Percentiles rank a stretch among this genome's conserved stretches.
Evolutionary conservation across 2,797 vertebrate genomes (phyloP).

Genomic region (Eurystomus glaucurus): DNA sequence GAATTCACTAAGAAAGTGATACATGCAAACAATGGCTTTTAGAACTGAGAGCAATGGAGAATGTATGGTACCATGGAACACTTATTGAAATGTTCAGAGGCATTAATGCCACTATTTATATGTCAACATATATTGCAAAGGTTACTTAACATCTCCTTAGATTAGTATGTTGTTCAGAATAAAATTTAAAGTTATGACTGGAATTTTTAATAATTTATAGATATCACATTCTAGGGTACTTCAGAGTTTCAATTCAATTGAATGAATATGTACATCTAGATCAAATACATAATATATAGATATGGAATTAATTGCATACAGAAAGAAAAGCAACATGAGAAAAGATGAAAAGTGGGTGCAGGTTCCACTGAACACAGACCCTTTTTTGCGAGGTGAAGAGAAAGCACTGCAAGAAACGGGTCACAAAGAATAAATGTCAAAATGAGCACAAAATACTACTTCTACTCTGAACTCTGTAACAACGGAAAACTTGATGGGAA

Average conservation of each 20-base stretch:
- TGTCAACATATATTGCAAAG: conserved; percentile 65
- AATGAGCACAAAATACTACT: background rate
- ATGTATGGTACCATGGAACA: conserved; percentile 25
- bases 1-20: background rate
- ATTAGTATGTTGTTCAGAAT: conserved; percentile 71
- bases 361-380: background rate
- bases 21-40: conserved; percentile 7
- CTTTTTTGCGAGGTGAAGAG: background rate
- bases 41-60: background rate
- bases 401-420: conserved; percentile 1
- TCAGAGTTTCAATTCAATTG: conserved; percentile 57
- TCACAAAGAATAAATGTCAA: background rate
- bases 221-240: conserved; percentile 56
- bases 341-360: background rate
- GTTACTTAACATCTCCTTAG: conserved; percentile 78
- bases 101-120: conserved; percentile 74
- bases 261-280: conserved; percentile 58
- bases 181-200: conserved; percentile 80
- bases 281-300: conserved; percentile 45
- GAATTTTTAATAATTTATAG: conserved; percentile 80
- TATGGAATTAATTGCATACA: conserved; percentile 32
- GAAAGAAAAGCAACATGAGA: background rate
- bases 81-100: conserved; percentile 58
- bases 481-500: background rate
- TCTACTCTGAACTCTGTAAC: background rate